phyloP scores from a whole-genome alignment of 2,113 vertebrate species.

The Labrus mixtus region DNA sequence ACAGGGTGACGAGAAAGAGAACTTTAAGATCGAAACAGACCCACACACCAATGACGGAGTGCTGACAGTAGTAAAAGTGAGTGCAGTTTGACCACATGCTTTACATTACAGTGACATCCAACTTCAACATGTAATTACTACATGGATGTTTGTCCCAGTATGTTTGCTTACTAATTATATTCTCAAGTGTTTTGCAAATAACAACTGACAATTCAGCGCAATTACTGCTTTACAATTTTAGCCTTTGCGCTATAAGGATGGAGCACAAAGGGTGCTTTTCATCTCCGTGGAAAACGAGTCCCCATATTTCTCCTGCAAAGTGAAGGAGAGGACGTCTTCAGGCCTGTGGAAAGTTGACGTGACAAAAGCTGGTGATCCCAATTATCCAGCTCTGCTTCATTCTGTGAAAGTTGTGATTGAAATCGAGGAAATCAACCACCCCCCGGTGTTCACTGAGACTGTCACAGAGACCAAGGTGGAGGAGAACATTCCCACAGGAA shows the following conservation, averaged over 20 bases:
- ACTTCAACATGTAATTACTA: not conserved
- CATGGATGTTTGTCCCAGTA: not conserved
- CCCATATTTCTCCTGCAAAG: slow-evolving; percentile 54
- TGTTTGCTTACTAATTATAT: not conserved
- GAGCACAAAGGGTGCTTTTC: slow-evolving; percentile 26
- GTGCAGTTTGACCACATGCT: not conserved
- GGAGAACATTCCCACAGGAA: slow-evolving; percentile 58
- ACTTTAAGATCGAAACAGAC: slow-evolving; percentile 68
- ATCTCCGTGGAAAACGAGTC: slow-evolving; percentile 65
- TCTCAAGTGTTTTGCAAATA: not conserved
- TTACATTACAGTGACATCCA: slow-evolving; percentile 2
- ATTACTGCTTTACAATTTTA: slow-evolving; percentile 13
- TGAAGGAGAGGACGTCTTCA: slow-evolving; percentile 25
- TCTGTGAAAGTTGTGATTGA: slow-evolving; percentile 42
- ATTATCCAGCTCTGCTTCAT: not conserved
- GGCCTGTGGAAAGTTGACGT: slow-evolving; percentile 65
- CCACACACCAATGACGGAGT: slow-evolving; percentile 75
- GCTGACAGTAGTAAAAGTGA: slow-evolving; percentile 65
- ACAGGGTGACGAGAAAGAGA: slow-evolving; percentile 10
- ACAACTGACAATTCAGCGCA: not conserved
- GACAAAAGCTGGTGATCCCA: not conserved
- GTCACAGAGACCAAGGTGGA: slow-evolving; percentile 9
- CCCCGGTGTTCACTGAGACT: slow-evolving; percentile 32
- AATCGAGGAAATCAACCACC: slow-evolving; percentile 60
- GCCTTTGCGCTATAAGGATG: slow-evolving; percentile 66